These are phyloP conservation scores for Scylla paramamosain DNA, from an alignment of 1,140 invertebrate species.

Conservation along the genomic window DNA sequence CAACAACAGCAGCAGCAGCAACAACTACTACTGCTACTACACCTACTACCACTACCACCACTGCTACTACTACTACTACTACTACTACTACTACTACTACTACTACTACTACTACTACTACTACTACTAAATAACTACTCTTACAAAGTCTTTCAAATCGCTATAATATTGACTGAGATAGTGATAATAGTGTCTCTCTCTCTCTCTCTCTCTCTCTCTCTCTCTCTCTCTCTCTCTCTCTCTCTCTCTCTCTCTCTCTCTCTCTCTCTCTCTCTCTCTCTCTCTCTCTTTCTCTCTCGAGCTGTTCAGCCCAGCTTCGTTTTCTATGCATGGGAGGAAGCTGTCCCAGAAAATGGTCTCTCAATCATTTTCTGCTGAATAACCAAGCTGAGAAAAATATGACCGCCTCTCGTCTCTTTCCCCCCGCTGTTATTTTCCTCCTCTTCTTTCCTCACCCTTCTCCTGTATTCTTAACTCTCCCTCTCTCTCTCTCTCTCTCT, in stretches of 20 bases:
- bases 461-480: neutral
- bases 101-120: no score
- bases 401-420: neutral
- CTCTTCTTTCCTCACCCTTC: neutral
- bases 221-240: neutral
- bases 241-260: conserved; percentile 3
- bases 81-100: no score
- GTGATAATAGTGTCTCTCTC: no score
- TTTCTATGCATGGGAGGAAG: conserved; percentile 3
- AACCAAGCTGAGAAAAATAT: conserved; percentile 2
- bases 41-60: no score
- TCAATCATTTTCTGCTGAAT: conserved; percentile 23
- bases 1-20: no score
- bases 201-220: neutral
- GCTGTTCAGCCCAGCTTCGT: neutral
- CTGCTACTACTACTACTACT: no score
- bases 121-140: no score
- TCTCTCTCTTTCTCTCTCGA: neutral
- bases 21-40: no score
- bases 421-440: neutral
- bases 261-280: conserved; percentile 9
- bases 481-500: conserved; percentile 16
- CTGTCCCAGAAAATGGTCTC: neutral
- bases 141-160: no score
- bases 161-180: no score